These are phyloP conservation scores for Oryzias javanicus DNA, from an alignment of 2,113 vertebrate genomes.

Conservation along the genomic window DNA sequence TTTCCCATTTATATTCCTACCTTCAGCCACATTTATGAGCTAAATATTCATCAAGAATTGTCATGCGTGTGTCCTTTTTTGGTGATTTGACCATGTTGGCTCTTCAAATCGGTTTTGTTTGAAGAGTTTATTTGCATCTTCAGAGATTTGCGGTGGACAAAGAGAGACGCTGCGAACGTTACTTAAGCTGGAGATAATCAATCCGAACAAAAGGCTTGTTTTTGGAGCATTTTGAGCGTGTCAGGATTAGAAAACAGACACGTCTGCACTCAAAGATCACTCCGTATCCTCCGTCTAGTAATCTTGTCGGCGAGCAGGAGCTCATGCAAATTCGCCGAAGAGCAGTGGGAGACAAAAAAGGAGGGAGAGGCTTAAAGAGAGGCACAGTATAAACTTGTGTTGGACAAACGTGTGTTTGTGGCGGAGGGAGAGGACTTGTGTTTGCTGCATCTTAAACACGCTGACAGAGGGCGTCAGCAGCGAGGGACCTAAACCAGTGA, in stretches of 20 bases:
- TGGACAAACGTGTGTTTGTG: slow-evolving; percentile 5
- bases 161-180: not conserved
- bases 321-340: slow-evolving; percentile 50
- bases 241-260: slow-evolving; percentile 15
- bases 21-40: too few species aligned
- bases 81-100: not conserved
- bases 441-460: slow-evolving; percentile 56
- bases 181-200: not conserved
- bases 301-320: slow-evolving; percentile 36
- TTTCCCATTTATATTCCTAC: too few species aligned
- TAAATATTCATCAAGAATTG: not conserved
- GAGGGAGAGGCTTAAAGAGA: slow-evolving; percentile 17
- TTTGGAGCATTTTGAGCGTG: not conserved
- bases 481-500: slow-evolving; percentile 67
- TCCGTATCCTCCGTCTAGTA: slow-evolving; percentile 29
- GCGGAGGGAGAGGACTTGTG: slow-evolving; percentile 22
- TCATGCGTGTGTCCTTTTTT: not conserved
- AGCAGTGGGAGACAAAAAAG: slow-evolving; percentile 28
- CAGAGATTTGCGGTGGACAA: not conserved
- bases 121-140: not conserved
- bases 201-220: not conserved
- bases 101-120: not conserved
- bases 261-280: slow-evolving; percentile 31
- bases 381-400: slow-evolving; percentile 14
- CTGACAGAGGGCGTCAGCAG: slow-evolving; percentile 60